Evolutionary conservation across 2,888 invertebrate genomes (phyloP).

Genomic region (Onchidella celtica): DNA sequence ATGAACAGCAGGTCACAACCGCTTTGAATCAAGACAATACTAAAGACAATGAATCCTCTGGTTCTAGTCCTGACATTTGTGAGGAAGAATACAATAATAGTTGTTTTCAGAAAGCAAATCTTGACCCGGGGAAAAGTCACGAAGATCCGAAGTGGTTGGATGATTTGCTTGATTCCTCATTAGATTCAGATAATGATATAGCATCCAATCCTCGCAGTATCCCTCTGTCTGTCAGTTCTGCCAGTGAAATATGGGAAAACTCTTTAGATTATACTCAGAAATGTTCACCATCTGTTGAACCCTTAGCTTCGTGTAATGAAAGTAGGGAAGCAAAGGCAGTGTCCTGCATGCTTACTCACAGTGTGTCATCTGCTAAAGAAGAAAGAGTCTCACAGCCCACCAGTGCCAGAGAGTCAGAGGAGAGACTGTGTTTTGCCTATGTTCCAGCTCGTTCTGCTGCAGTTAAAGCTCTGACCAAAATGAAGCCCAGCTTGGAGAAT

Average conservation of each 20-base stretch:
- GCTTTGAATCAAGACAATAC: not conserved
- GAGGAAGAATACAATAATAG: not conserved
- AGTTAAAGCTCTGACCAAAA: constrained; percentile 55
- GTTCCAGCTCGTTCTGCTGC: constrained; percentile 46
- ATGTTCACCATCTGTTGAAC: not conserved
- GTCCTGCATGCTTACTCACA: not conserved
- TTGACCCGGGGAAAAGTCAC: not conserved
- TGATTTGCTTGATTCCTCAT: constrained; percentile 40
- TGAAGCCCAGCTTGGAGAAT: constrained; percentile 46
- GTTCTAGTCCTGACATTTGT: not conserved
- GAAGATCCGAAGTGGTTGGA: constrained; percentile 23
- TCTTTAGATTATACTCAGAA: not conserved
- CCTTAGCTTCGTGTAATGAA: not conserved
- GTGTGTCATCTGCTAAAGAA: not conserved
- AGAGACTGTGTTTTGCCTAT: constrained; percentile 17
- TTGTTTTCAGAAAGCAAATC: too few relatives aligned
- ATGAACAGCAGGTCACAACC: not conserved
- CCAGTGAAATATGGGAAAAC: not conserved
- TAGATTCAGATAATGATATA: constrained; percentile 37
- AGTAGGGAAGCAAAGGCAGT: not conserved
- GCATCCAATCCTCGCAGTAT: not conserved
- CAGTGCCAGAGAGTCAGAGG: not conserved
- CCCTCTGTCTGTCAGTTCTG: not conserved
- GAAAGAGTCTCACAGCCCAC: too few relatives aligned
- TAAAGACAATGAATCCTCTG: not conserved